Percentiles rank a stretch among this genome's conserved stretches.
phyloP scores from a whole-genome alignment of 2,888 invertebrate species.

The Nomada lathburiana region DNA sequence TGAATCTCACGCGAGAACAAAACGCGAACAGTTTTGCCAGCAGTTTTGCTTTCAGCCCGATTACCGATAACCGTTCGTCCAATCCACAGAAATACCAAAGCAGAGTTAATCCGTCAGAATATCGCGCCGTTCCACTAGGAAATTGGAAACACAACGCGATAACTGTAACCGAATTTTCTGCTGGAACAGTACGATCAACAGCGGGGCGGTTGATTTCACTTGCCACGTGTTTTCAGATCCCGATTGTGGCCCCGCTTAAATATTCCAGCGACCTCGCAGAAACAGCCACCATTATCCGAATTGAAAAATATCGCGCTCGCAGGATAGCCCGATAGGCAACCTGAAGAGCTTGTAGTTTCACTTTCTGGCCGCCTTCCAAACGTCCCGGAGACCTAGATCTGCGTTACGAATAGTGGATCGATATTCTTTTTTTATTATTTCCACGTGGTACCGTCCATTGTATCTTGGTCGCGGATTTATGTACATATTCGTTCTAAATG shows the following conservation, averaged over 20 bases:
- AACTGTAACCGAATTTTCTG: conserved; percentile 22
- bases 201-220: conserved; percentile 16
- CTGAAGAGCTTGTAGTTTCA: conserved; percentile 72
- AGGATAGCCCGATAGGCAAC: conserved; percentile 60
- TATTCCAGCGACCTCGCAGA: conserved; percentile 50
- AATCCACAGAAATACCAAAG: neutral
- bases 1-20: neutral
- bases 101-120: neutral
- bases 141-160: conserved; percentile 10
- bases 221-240: conserved; percentile 1
- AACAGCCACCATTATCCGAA: conserved; percentile 59
- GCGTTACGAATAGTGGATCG: conserved; percentile 38
- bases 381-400: conserved; percentile 75
- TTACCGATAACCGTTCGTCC: neutral
- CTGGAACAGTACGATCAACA: neutral
- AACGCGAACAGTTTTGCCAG: neutral
- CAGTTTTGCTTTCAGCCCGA: neutral
- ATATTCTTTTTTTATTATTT: conserved; percentile 14
- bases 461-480: conserved; percentile 41
- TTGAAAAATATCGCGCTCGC: conserved; percentile 66
- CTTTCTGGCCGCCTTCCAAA: conserved; percentile 78
- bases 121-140: neutral
- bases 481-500: conserved; percentile 4
- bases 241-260: conserved; percentile 47
- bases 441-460: neutral